Evolutionary conservation across 2,113 vertebrate species (phyloP).

Genomic region (Pygoscelis antarcticus): DNA sequence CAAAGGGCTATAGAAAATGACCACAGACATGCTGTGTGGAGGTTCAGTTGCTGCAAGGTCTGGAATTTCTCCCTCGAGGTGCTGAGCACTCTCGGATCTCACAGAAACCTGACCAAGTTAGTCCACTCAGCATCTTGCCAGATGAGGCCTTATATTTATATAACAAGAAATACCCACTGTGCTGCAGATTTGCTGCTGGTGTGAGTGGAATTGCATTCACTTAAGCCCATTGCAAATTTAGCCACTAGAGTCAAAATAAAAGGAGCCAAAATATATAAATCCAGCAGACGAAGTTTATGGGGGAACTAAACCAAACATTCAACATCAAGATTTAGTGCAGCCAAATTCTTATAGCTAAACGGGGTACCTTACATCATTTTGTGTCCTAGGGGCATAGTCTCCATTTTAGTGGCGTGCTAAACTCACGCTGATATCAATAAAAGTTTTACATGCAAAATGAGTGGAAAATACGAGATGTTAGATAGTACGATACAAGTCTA

Average conservation of each 20-base stretch:
- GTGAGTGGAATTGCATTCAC: neutral
- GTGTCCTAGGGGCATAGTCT: constrained; percentile 36
- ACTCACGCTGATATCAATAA: constrained; percentile 22
- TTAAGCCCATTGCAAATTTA: neutral
- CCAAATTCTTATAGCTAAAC: neutral
- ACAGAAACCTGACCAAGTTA: neutral
- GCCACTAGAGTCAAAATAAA: constrained; percentile 27
- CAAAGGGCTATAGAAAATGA: constrained; percentile 1
- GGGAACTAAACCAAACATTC: constrained; percentile 13
- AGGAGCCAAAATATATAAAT: constrained; percentile 54
- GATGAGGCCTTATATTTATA: neutral
- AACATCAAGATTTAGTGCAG: neutral
- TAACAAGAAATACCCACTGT: neutral
- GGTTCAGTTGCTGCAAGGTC: neutral
- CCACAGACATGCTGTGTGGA: neutral
- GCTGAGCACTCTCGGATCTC: neutral
- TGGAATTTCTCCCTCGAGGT: constrained; percentile 38
- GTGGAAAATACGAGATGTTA: constrained; percentile 40
- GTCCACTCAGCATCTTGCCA: constrained; percentile 13
- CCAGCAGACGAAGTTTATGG: neutral
- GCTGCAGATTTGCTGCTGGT: constrained; percentile 28
- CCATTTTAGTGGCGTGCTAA: neutral
- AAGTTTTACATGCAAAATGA: constrained; percentile 23
- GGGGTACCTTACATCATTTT: neutral
- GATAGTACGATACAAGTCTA: constrained; percentile 2